Evolutionary conservation across 2,888 invertebrate species (phyloP).

Genomic region (Neocrepidodera transversa): DNA sequence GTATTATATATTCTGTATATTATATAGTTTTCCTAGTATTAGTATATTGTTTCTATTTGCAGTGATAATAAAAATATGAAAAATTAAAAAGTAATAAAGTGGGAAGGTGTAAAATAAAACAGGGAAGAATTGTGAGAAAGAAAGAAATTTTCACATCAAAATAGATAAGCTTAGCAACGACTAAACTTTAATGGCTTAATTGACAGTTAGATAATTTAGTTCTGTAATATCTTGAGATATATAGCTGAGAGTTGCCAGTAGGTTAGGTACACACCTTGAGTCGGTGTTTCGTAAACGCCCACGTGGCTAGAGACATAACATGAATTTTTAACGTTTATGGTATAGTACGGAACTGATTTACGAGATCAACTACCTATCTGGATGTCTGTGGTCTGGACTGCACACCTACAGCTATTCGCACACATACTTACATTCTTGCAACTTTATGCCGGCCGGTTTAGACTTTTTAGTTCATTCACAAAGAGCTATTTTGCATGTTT

Average conservation of each 20-base stretch:
- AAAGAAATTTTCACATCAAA: not conserved
- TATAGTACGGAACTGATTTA: slow-evolving; percentile 27
- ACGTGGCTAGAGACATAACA: slow-evolving; percentile 14
- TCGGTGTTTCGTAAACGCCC: slow-evolving; percentile 21
- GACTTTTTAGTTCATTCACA: too few relatives aligned
- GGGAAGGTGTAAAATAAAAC: too few relatives aligned
- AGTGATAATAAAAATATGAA: too few relatives aligned
- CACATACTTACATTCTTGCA: slow-evolving; percentile 1
- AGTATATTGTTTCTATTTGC: too few relatives aligned
- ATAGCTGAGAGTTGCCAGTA: slow-evolving; percentile 20
- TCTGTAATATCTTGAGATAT: slow-evolving; percentile 13
- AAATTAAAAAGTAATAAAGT: too few relatives aligned
- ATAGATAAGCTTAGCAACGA: not conserved
- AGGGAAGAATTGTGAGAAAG: too few relatives aligned
- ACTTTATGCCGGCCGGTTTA: too few relatives aligned
- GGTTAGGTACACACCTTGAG: slow-evolving; percentile 26
- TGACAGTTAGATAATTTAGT: slow-evolving; percentile 16
- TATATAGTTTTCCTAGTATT: too few relatives aligned
- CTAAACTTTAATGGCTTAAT: slow-evolving; percentile 12
- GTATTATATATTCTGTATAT: too few relatives aligned
- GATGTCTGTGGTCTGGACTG: slow-evolving; percentile 20
- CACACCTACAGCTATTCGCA: slow-evolving; percentile 20
- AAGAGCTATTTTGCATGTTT: too few relatives aligned
- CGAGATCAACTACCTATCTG: slow-evolving; percentile 17
- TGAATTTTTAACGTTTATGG: slow-evolving; percentile 16